Evolutionary conservation across 1,140 invertebrate species (phyloP), one percentile per base, ranked within the genome.

Genomic region (Drosophila insularis): DNA sequence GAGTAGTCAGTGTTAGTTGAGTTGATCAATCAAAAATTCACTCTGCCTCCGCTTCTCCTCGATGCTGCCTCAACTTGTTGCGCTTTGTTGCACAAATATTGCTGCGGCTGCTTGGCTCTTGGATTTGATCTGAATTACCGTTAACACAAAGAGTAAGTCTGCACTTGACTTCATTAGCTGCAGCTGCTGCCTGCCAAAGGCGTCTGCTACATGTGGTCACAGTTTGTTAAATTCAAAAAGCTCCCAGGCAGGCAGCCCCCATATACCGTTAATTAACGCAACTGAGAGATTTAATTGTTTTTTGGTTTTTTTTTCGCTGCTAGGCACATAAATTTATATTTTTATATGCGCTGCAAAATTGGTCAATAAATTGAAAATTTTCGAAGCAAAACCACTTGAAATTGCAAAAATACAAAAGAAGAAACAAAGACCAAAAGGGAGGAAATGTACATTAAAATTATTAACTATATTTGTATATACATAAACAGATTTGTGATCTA

Each of bases 101-200:
- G 14, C 17, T 23, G n/a, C 2, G 50, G 54, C 50, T 50, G 77
- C 77, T 62, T 27, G 27, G 5, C 4, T 59, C 46, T 23, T 60
- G 27, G 39, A 54, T 39, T 59, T 69, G 55, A 50, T 59, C 39
- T 23, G 40, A 46, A 66, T 40, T 66, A 46, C 31, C 32, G 40
- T 23, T 53, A 61, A 43, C 54, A 72, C 17, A 50, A 43, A 72
- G 63, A 65, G 10, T 37, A 60, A 32, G 73, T 56, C 69, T 80
- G 82, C 81, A 86, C 82, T 86, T 86, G 82, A 86, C 82, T 86
- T 72, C 82, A 82, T 86, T 86, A 73, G 71, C 43, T 35, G 61
- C 60, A 37, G 62, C 64, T 50, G 43, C 27, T 27, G 27, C 4
- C 27, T 27, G 27, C 27, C 27, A 27, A 17, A 53, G 46, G 40